A percentile compares a stretch with the other conserved stretches of the same genome.
Evolutionary conservation across 2,113 vertebrate genomes (phyloP).

Genomic region (Oryzias celebensis): DNA sequence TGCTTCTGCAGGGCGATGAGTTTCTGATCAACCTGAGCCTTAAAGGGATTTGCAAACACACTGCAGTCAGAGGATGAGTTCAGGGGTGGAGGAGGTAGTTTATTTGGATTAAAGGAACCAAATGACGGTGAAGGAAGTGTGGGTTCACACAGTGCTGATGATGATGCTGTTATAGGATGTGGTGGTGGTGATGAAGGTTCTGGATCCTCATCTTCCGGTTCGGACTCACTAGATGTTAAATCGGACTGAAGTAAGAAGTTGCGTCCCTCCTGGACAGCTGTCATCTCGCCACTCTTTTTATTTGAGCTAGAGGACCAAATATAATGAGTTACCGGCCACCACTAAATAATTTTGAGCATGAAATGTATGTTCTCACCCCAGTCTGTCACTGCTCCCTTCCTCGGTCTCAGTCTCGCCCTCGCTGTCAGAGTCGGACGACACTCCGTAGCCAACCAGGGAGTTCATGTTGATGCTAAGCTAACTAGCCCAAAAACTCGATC

Average conservation of each 20-base stretch:
- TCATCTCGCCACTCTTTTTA: neutral
- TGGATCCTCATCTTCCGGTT: conserved; percentile 34
- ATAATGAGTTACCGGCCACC: neutral
- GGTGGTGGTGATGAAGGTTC: neutral
- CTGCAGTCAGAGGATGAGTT: conserved; percentile 58
- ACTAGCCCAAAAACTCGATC: neutral
- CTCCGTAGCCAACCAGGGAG: conserved; percentile 75
- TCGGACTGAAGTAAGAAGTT: conserved; percentile 75
- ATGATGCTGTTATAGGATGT: neutral
- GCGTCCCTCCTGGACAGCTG: conserved; percentile 30
- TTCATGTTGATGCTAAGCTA: conserved; percentile 51
- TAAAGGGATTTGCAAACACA: conserved; percentile 81
- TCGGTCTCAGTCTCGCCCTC: conserved; percentile 57
- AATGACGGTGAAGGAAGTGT: neutral
- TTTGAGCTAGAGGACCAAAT: conserved; percentile 17
- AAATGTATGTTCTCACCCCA: conserved; percentile 16
- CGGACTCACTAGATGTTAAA: conserved; percentile 71
- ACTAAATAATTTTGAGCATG: neutral
- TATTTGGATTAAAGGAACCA: conserved; percentile 24
- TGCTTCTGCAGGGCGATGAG: conserved; percentile 79
- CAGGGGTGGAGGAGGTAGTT: conserved; percentile 72
- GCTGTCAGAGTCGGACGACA: conserved; percentile 76
- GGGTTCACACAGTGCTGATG: neutral
- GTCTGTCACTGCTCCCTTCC: conserved; percentile 19
- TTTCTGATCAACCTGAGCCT: conserved; percentile 70